These are phyloP conservation scores for Daboia siamensis DNA, from an alignment of 2,113 vertebrate genomes.

Conservation along the genomic window DNA sequence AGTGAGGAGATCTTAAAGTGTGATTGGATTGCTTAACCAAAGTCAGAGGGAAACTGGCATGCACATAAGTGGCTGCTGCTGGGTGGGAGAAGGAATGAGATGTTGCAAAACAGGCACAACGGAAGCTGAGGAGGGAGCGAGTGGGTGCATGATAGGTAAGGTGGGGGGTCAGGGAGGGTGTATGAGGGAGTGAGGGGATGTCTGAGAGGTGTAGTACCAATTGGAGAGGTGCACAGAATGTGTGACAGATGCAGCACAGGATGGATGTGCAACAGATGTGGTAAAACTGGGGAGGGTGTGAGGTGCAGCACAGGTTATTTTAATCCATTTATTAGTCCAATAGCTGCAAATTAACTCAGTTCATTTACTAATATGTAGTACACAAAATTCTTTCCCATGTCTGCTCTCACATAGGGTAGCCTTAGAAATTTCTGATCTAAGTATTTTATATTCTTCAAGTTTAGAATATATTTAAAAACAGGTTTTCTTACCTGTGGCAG, in stretches of 20 bases:
- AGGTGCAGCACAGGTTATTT: background rate
- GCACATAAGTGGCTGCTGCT: background rate
- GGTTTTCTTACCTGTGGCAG: slow-evolving; percentile 80
- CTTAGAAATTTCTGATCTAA: background rate
- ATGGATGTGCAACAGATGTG: background rate
- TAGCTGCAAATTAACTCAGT: background rate
- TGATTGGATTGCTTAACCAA: background rate
- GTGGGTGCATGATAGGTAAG: background rate
- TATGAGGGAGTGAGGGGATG: background rate
- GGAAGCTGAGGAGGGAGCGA: background rate
- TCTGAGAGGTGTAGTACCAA: background rate
- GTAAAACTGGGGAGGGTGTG: background rate
- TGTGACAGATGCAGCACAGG: background rate
- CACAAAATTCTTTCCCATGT: background rate
- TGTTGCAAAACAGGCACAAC: background rate
- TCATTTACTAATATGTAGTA: background rate
- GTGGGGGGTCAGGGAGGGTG: background rate
- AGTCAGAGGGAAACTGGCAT: background rate
- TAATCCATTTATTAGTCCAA: background rate
- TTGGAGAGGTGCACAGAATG: background rate
- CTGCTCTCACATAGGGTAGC: background rate
- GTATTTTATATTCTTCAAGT: background rate
- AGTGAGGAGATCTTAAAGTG: background rate
- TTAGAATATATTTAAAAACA: background rate
- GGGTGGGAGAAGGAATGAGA: background rate